These are phyloP conservation scores for Noctua janthe DNA, from an alignment of 2,888 invertebrate genomes.

Conservation along the genomic window DNA sequence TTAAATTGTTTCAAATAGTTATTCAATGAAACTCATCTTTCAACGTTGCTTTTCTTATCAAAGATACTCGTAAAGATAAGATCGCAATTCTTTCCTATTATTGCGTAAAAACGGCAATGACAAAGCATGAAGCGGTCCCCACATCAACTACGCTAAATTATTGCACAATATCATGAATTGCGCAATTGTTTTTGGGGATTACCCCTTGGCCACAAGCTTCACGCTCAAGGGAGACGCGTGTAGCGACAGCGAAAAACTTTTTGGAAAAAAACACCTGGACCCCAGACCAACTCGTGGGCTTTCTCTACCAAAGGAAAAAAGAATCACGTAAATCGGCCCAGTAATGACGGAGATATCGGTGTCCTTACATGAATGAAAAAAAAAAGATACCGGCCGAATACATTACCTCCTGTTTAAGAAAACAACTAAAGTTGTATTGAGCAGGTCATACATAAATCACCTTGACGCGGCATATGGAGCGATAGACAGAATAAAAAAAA, in stretches of 20 bases:
- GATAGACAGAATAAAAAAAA: neutral
- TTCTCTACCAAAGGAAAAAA: neutral
- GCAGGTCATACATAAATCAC: neutral
- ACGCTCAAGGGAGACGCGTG: too few species aligned
- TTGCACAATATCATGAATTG: neutral
- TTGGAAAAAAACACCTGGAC: neutral
- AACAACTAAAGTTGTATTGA: too few species aligned
- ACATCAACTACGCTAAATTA: neutral
- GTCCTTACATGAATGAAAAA: neutral
- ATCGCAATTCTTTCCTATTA: constrained; percentile 9
- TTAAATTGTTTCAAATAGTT: neutral
- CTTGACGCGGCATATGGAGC: neutral
- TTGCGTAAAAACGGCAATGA: constrained; percentile 35
- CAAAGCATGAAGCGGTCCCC: neutral
- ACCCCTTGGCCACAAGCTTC: neutral
- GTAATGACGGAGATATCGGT: neutral
- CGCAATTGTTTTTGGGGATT: neutral
- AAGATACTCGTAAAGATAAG: constrained; percentile 17
- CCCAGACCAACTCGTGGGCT: neutral
- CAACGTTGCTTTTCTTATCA: neutral
- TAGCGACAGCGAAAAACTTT: neutral
- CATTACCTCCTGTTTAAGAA: neutral
- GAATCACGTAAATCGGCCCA: neutral
- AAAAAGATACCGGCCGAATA: neutral
- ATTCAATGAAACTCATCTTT: neutral